Conservation (phyloP, 2,888 invertebrate species). For the Heterodera filipjevi region DNA sequence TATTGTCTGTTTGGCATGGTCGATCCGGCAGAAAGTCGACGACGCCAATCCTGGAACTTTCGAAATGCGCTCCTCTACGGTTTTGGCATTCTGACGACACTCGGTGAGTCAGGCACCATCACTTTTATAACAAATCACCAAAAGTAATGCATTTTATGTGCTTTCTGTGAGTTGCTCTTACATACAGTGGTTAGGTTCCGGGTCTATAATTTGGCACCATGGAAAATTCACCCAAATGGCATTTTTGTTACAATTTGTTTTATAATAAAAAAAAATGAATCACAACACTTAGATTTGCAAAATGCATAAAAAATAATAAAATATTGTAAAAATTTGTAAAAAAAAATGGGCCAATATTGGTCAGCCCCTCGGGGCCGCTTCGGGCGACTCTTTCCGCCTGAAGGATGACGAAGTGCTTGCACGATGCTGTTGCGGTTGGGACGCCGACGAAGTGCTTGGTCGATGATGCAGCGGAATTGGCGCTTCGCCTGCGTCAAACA, state of each 20-base stretch:
- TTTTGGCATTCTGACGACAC: slow-evolving; percentile 62
- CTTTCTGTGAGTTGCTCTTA: too few species aligned
- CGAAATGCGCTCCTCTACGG: slow-evolving; percentile 60
- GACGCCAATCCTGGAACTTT: slow-evolving; percentile 58
- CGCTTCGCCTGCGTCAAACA: slow-evolving; percentile 54
- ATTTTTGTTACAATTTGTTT: too few species aligned
- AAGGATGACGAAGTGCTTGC: slow-evolving; percentile 14
- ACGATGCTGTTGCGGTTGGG: slow-evolving; percentile 2
- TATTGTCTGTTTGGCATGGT: slow-evolving; percentile 36
- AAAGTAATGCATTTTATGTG: too few species aligned
- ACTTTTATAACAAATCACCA: not conserved
- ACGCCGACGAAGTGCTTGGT: slow-evolving; percentile 4
- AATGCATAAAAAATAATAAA: not conserved
- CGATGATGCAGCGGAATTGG: not conserved
- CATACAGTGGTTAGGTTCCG: too few species aligned
- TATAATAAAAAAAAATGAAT: too few species aligned
- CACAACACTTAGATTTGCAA: not conserved
- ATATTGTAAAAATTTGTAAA: slow-evolving; percentile 1
- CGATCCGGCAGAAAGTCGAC: slow-evolving; percentile 34
- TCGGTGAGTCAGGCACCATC: slow-evolving; percentile 44
- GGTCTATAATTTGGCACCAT: too few species aligned
- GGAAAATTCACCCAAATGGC: too few species aligned
- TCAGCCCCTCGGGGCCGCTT: slow-evolving; percentile 11
- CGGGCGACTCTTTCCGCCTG: slow-evolving; percentile 21
- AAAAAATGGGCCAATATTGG: not conserved